Evolutionary conservation across 2,113 vertebrate species (phyloP).

Genomic region (Paradisaea rubra): DNA sequence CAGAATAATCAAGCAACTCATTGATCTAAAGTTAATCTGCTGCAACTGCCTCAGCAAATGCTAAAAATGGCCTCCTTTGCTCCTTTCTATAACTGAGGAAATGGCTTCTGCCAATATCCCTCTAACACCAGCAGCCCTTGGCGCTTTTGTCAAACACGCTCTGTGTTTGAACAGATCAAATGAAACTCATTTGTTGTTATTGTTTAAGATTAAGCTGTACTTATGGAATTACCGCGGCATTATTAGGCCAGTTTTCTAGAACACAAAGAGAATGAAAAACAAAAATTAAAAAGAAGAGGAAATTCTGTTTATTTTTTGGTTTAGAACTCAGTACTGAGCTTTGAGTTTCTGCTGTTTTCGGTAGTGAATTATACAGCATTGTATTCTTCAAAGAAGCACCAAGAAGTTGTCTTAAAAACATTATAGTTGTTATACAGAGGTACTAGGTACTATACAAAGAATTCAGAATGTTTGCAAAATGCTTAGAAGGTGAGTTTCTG

Average conservation of each 20-base stretch:
- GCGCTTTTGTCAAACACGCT: slow-evolving; percentile 1
- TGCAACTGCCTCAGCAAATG: slow-evolving; percentile 61
- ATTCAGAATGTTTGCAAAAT: neutral
- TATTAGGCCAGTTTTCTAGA: slow-evolving; percentile 36
- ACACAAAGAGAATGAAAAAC: slow-evolving; percentile 52
- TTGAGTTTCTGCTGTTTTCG: neutral
- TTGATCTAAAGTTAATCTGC: slow-evolving; percentile 72
- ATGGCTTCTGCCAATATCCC: slow-evolving; percentile 50
- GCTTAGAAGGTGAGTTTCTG: neutral
- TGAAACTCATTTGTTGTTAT: slow-evolving; percentile 67
- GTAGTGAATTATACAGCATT: neutral
- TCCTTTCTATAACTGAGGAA: slow-evolving; percentile 48
- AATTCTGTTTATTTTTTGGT: slow-evolving; percentile 47
- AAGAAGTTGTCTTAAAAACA: neutral
- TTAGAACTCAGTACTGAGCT: slow-evolving; percentile 7
- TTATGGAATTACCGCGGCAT: slow-evolving; percentile 50
- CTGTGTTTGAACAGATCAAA: slow-evolving; percentile 62
- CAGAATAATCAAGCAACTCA: slow-evolving; percentile 73
- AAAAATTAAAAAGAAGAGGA: neutral
- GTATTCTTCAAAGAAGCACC: neutral
- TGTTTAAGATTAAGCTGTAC: slow-evolving; percentile 69
- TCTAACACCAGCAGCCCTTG: slow-evolving; percentile 45
- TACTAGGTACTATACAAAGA: neutral
- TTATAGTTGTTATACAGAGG: neutral
- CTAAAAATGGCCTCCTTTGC: slow-evolving; percentile 38